Base-by-base conservation (phyloP, 2,113 vertebrate species). In the Xiphorhynchus elegans region DNA sequence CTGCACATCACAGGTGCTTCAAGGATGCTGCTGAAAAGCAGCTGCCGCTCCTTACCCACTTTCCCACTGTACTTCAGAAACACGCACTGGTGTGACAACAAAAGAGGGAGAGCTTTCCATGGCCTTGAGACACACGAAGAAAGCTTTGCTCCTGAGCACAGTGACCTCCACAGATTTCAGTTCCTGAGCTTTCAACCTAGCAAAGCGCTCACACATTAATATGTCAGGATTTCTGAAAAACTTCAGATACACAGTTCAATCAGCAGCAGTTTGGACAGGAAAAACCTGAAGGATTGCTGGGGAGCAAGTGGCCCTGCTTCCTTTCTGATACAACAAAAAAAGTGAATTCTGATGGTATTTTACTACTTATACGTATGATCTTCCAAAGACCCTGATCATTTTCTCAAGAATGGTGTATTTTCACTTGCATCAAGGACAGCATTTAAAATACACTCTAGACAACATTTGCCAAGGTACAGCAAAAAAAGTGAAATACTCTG, bases 41-140 rank as follows among this genome's bases (percentile, higher is more conserved):
- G 40, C 59, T 39, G 46, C 87, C 69, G 37, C 37, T 87, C 91
- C 67, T 53, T 80, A 62, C 50, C 23, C 47, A 17, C 67, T 42
- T 50, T 83, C 53, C 58, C 53, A 50, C 24, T 29, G 17, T 19
- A 44, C 75, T 93, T 90, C 42, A 93, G 67, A 64, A 90, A 90
- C 4, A 53, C 0, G 4, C 20, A n/a, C 46, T 84, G 15, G 5
- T 64, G 53, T 56, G 44, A 56, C 49, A 49, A 73, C 25, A 56
- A 79, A 72, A 37, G 58, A 87, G 35, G 31, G 7, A 82, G 84
- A 73, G 17, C 47, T 91, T 63, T 18, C 20, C 6, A 7, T 26
- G 47, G 75, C 66, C 74, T 79, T 46, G 60, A 64, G 91, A 62
- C 8, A 35, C 39, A 60, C 18, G 25, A 68, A 39, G 20, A 11